phyloP scores from a whole-genome alignment of 1,140 invertebrate species.

The Heliconius congener region DNA sequence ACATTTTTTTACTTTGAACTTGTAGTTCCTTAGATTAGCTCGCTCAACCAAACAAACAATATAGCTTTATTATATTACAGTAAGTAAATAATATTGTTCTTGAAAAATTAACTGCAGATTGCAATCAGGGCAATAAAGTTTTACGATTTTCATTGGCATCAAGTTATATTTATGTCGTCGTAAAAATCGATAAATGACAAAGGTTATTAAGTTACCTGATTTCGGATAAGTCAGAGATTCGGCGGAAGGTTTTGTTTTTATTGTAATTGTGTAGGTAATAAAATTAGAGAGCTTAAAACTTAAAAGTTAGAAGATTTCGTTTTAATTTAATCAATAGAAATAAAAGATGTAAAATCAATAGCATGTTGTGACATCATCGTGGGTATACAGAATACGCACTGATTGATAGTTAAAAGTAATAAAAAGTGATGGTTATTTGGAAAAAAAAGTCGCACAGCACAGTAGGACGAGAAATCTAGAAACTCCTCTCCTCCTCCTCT shows the following conservation, averaged over 20 bases:
- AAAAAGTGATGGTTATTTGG: too few relatives aligned
- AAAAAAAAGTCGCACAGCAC: too few relatives aligned
- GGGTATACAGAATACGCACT: too few relatives aligned
- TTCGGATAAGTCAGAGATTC: slow-evolving; percentile 13
- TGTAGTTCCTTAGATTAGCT: too few relatives aligned
- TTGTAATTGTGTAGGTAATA: background rate
- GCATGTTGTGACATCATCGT: too few relatives aligned
- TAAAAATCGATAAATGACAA: slow-evolving; percentile 18
- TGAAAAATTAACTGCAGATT: slow-evolving; percentile 1
- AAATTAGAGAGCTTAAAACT: background rate
- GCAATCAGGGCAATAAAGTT: slow-evolving; percentile 17
- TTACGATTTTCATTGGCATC: slow-evolving; percentile 31
- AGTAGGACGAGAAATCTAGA: too few relatives aligned
- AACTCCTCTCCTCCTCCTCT: too few relatives aligned
- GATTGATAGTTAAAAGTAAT: too few relatives aligned
- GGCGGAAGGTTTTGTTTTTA: slow-evolving; percentile 5
- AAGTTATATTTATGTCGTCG: slow-evolving; percentile 23
- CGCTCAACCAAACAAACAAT: too few relatives aligned
- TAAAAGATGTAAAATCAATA: background rate
- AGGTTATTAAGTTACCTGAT: slow-evolving; percentile 16
- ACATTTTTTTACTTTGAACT: too few relatives aligned
- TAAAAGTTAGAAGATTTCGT: background rate
- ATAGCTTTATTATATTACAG: too few relatives aligned
- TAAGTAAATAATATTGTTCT: background rate
- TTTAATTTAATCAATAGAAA: background rate